A percentile compares a stretch with the other conserved stretches of the same genome.
Conservation (phyloP, 2,113 vertebrate genomes). For the Otocyon megalotis region DNA sequence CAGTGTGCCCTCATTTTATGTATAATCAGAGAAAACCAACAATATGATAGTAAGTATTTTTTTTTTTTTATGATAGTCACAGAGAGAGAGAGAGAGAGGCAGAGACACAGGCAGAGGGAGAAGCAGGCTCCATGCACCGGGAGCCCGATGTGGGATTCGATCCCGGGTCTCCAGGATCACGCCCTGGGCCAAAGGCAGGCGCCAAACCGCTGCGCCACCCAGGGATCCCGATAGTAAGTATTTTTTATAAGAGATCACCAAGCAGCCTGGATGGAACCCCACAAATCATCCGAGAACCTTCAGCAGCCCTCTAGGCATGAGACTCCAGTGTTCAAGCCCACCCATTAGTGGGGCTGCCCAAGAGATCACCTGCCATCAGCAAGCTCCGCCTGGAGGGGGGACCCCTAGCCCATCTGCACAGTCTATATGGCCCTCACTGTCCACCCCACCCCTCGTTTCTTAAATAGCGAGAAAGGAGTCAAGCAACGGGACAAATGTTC, state of each 20-base stretch:
- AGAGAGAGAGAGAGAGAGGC: no score
- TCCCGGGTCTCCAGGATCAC: no score
- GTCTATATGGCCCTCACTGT: neutral
- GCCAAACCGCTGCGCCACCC: no score
- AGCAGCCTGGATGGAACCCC: neutral
- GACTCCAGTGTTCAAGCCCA: conserved; percentile 11
- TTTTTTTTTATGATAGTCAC: no score
- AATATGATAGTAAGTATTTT: neutral
- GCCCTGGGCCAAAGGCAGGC: no score
- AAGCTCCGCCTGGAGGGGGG: neutral
- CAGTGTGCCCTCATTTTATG: neutral
- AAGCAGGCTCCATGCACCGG: no score
- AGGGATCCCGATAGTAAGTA: neutral
- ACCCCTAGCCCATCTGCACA: neutral
- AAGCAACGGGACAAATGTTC: neutral
- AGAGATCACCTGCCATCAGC: conserved; percentile 18
- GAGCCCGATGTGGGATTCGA: no score
- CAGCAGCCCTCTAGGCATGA: neutral
- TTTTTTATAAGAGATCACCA: neutral
- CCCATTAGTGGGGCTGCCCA: conserved; percentile 52
- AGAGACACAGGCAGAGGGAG: no score
- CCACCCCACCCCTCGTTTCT: neutral
- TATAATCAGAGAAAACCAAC: conserved; percentile 34
- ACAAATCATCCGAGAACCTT: neutral
- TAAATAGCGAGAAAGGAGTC: neutral